phyloP scores from a whole-genome alignment of 2,888 invertebrate species.

The Apoderus coryli region DNA sequence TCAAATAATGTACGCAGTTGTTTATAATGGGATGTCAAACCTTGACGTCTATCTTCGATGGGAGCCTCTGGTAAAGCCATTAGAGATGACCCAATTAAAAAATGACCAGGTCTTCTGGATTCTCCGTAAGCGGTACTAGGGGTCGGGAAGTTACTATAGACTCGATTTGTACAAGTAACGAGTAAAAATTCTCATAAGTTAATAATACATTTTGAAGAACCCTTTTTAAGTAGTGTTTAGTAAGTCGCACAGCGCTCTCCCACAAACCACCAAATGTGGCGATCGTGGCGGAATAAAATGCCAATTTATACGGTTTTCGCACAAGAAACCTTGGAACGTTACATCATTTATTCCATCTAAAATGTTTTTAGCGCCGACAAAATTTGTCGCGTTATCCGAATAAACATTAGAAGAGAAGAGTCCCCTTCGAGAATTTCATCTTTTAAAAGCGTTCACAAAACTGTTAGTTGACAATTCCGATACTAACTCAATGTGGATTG shows the following conservation, averaged over 20 bases:
- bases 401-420: too few relatives aligned
- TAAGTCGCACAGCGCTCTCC: conserved; percentile 2
- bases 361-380: too few relatives aligned
- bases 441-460: too few relatives aligned
- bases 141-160: conserved; percentile 4
- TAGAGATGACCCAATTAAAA: conserved; percentile 3
- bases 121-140: not conserved
- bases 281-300: conserved; percentile 5
- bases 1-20: too few relatives aligned
- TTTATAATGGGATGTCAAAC: too few relatives aligned
- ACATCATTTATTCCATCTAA: too few relatives aligned
- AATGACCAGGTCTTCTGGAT: conserved; percentile 2
- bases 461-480: too few relatives aligned
- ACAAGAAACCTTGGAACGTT: too few relatives aligned
- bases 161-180: conserved; percentile 2
- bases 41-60: not conserved
- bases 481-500: too few relatives aligned
- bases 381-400: too few relatives aligned
- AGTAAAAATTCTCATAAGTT: conserved; percentile 5
- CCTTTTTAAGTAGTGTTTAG: conserved; percentile 1
- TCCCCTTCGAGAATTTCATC: too few relatives aligned
- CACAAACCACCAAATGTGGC: conserved; percentile 4
- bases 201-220: conserved; percentile 1
- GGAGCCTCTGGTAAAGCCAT: conserved; percentile 2
- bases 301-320: too few relatives aligned